Evolutionary conservation across 2,113 vertebrate genomes (phyloP), one percentile per base, ranked within the genome.

Genomic region (Stigmatopora nigra): DNA sequence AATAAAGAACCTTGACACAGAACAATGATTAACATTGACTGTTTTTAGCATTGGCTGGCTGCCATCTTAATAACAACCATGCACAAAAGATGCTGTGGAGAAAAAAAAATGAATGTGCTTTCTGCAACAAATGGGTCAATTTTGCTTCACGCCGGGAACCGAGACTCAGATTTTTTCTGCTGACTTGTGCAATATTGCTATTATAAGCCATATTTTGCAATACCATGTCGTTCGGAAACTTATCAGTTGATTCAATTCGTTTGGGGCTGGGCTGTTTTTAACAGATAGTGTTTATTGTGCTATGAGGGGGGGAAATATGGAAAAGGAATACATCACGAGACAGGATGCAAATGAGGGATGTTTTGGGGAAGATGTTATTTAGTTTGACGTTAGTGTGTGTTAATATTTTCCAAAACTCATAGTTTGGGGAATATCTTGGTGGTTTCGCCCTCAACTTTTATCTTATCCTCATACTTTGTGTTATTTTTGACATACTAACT

Each of bases 61-160:
- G 78, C 80, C 81, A 77, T 69, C 31, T 71, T 83, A 82, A 82
- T 83, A 87, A 88, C 79, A 81, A 67, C 78, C 78, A 72, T 74
- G 80, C 78, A 73, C 66, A 53, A 79, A 86, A 84, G 76, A 80
- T 82, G 72, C 75, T 70, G 70, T 69, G 69, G 70, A 75, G 73
- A 58, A 59, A 25, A 36, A 25, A 51, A 41, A 52, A 31, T 67
- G 64, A 60, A 70, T 53, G 45, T 46, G 10, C 51, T 51, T 67
- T 35, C 65, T 60, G n/a, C 65, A 67, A 45, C 19, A 38, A 20
- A 20, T 60, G 38, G 22, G 38, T 63, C 22, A 52, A 66, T 19
- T 38, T 36, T 45, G 58, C 67, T 67, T 61, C 65, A 25, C 49
- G 67, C 72, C 12, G 14, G 61, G 68, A 69, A 20, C 65, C 13